Conservation (phyloP, 2,113 vertebrate genomes). For the Pantherophis guttatus region DNA sequence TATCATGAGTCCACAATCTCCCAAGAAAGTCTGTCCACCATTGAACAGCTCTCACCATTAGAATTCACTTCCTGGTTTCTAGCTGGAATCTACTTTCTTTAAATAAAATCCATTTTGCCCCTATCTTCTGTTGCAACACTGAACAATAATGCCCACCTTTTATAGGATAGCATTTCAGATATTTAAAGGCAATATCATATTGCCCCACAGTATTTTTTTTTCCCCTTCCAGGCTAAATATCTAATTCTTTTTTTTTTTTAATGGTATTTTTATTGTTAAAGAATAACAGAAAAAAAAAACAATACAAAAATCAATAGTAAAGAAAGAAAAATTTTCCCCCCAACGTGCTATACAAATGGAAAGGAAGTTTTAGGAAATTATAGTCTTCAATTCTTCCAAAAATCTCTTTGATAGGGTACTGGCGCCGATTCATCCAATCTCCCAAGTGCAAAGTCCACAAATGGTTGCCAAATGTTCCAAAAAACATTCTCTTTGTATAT, state of each 20-base stretch:
- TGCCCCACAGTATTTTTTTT: not conserved
- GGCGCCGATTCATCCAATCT: too few species aligned
- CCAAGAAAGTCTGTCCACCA: not conserved
- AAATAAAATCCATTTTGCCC: not conserved
- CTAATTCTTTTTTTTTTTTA: not conserved
- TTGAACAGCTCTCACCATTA: not conserved
- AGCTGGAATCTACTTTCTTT: not conserved
- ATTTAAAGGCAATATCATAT: not conserved
- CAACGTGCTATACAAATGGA: too few species aligned
- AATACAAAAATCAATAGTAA: too few species aligned
- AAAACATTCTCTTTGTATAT: too few species aligned
- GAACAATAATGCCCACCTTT: not conserved
- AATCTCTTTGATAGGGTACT: too few species aligned
- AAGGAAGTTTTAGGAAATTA: too few species aligned
- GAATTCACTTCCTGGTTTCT: not conserved
- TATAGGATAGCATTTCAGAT: not conserved
- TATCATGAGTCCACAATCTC: not conserved
- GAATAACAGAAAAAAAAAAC: too few species aligned
- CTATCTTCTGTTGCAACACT: not conserved
- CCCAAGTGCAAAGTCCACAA: too few species aligned
- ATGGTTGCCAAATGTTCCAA: too few species aligned
- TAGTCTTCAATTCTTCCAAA: too few species aligned
- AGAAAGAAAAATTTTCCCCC: too few species aligned
- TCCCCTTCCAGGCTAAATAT: not conserved
- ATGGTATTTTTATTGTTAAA: too few species aligned